Evolutionary conservation across 1,140 invertebrate species (phyloP).

Genomic region (Luehdorfia chinensis): DNA sequence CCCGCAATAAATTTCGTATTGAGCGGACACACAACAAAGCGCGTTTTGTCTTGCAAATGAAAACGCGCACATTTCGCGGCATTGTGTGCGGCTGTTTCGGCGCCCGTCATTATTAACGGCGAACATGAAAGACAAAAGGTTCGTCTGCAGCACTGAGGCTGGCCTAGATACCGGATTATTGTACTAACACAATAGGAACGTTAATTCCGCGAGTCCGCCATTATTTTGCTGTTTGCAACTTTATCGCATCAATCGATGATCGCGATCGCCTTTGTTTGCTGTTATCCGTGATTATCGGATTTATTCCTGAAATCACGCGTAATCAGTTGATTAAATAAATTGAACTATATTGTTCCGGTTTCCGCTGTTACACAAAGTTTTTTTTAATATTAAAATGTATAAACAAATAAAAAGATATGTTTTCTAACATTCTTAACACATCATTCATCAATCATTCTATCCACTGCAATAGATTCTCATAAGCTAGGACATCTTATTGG

Average conservation of each 20-base stretch:
- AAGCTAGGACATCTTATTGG: too few relatives aligned
- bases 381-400: conserved; percentile 3
- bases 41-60: conserved; percentile 77
- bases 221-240: conserved; percentile 76
- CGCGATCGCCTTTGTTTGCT: conserved; percentile 58
- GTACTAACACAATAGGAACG: conserved; percentile 76
- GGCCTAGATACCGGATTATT: conserved; percentile 77
- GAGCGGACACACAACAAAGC: conserved; percentile 75
- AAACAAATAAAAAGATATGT: too few relatives aligned
- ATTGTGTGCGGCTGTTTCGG: conserved; percentile 76
- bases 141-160: conserved; percentile 76
- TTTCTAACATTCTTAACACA: too few relatives aligned
- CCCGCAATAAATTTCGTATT: conserved; percentile 75
- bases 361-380: conserved; percentile 4
- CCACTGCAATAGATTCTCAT: too few relatives aligned
- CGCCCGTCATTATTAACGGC: conserved; percentile 76
- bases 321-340: too few relatives aligned
- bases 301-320: conserved; percentile 13
- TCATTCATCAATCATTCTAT: too few relatives aligned
- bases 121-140: conserved; percentile 77
- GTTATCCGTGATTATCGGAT: conserved; percentile 20
- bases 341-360: conserved; percentile 18
- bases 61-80: conserved; percentile 76
- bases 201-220: conserved; percentile 74
- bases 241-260: conserved; percentile 70